Evolutionary conservation across 1,140 invertebrate genomes (phyloP), one percentile per base, ranked within the genome.

Genomic region (Heliconius congener): DNA sequence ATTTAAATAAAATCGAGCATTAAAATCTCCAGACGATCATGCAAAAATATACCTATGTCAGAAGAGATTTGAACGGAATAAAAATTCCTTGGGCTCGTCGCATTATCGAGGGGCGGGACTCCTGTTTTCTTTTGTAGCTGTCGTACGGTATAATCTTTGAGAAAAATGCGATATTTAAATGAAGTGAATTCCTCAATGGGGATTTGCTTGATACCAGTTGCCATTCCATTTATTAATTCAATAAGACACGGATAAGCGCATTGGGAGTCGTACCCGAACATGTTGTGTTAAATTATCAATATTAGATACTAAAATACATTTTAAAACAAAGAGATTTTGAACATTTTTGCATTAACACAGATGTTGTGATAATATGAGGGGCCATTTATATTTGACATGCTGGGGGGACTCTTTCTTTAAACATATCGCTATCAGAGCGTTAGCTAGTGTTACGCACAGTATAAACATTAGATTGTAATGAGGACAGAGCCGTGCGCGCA

Each of bases 141-240:
- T 94, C 94, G 93, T 94, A 94, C 90, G 91, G 93, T 94, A 95
- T 95, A 95, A 95, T 94, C 94, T 94, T 93, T 89, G 90, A 93
- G 93, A 95, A 95, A 95, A 95, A 95, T 95, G 94, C 92, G 93
- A 95, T 95, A 94, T 95, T 95, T 94, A 95, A 95, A 95, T 94
- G 93, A 95, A 93, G 90, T 85, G 86, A 93, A 95, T 95, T 94
- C 93, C 88, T 88, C 84, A 80, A 85, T 85, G 87, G 89, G 88
- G 88, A 89, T 90, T 89, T 87, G 82, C 86, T 87, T 87, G 86
- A 88, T 88, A 91, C 82, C 84, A 86, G 85, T 89, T 90, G 84
- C 88, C 85, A 93, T 92, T 92, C 85, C 81, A 83, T 92, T 91
- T 89, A 90, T 90, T 91, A 94, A 91, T 88, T 88, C 86, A 83